phyloP scores from a whole-genome alignment of 2,113 vertebrate genomes.

The Corythaixoides concolor region DNA sequence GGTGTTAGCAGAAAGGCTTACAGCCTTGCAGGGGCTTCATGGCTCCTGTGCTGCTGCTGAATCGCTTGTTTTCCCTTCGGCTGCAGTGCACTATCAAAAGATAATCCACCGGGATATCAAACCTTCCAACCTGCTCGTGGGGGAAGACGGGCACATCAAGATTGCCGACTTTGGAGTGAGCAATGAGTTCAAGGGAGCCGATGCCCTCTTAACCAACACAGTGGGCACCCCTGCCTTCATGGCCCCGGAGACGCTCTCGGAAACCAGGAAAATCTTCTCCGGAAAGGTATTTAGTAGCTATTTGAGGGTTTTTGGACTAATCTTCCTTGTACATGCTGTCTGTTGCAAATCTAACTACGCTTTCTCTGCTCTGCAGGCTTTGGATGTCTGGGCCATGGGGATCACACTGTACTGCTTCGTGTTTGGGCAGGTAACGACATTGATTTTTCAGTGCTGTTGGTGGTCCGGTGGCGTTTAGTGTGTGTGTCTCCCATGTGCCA shows the following conservation, averaged over 20 bases:
- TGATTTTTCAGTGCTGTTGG: background rate
- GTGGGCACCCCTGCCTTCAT: conserved; percentile 97
- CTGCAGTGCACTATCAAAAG: conserved; percentile 95
- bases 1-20: background rate
- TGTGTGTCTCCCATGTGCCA: background rate
- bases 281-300: conserved; percentile 84
- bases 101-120: conserved; percentile 98
- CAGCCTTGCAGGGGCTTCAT: rapidly evolving
- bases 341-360: background rate
- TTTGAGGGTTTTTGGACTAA: background rate
- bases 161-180: conserved; percentile 97
- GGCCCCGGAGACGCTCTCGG: conserved; percentile 91
- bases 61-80: background rate
- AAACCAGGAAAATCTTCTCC: conserved; percentile 96
- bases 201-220: conserved; percentile 93
- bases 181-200: conserved; percentile 94
- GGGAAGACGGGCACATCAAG: conserved; percentile 93
- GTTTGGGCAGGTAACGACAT: conserved; percentile 88
- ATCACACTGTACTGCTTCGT: conserved; percentile 95
- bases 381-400: conserved; percentile 99
- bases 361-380: conserved; percentile 76
- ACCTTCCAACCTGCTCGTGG: conserved; percentile 94
- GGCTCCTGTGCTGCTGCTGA: background rate
- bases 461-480: background rate
- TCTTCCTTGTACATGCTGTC: background rate